Conservation (phyloP, 2,797 vertebrate genomes). For the Danio aesculapii region DNA sequence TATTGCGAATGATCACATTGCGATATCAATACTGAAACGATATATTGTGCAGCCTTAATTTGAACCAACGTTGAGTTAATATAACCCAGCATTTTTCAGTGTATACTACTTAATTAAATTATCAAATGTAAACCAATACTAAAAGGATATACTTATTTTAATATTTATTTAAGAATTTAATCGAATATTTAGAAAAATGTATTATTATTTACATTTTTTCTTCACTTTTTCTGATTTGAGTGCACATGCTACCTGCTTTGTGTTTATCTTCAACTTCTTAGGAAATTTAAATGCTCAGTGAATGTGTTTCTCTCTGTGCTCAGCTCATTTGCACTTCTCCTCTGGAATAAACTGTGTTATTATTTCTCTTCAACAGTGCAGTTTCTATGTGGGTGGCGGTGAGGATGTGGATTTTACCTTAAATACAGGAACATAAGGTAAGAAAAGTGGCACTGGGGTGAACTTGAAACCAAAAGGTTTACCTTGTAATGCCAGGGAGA, state of each 20-base stretch:
- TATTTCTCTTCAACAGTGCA: slow-evolving; percentile 19
- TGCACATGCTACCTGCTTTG: slow-evolving; percentile 40
- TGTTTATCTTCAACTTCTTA: slow-evolving; percentile 10
- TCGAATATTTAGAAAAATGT: no score
- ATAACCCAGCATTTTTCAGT: no score
- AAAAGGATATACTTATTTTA: no score
- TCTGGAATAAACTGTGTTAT: slow-evolving; percentile 9
- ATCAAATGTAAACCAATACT: no score
- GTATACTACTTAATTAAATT: no score
- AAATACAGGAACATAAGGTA: slow-evolving; percentile 4
- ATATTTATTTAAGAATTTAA: no score
- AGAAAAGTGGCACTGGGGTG: background rate
- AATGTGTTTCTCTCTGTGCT: slow-evolving; percentile 9
- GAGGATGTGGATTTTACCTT: slow-evolving; percentile 13
- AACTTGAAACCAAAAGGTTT: background rate
- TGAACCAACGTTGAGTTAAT: no score
- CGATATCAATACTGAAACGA: no score
- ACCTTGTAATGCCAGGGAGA: background rate
- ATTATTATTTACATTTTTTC: slow-evolving; percentile 7
- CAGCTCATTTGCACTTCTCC: slow-evolving; percentile 35
- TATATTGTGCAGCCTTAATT: no score
- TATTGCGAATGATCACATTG: no score
- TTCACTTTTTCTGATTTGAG: slow-evolving; percentile 52
- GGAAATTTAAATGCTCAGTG: slow-evolving; percentile 13
- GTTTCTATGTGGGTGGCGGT: slow-evolving; percentile 4